These are phyloP conservation scores for Rhamnusium bicolor DNA, from an alignment of 2,888 invertebrate species.

Conservation along the genomic window DNA sequence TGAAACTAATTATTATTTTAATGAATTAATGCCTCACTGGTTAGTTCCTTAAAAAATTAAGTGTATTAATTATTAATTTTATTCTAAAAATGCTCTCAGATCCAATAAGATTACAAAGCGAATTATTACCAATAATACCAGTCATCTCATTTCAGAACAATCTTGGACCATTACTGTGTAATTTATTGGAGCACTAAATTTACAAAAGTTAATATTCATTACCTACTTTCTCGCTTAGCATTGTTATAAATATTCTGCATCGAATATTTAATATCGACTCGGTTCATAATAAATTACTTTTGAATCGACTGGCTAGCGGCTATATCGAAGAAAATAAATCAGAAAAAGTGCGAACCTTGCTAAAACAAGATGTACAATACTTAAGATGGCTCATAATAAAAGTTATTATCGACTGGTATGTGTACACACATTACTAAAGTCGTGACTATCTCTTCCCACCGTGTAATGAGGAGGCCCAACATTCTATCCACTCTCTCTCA, in stretches of 20 bases:
- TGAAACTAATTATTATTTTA: background rate
- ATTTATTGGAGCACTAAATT: constrained; percentile 47
- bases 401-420: constrained; percentile 70
- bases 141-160: constrained; percentile 40
- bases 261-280: constrained; percentile 51
- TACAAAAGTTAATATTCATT: constrained; percentile 55
- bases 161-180: constrained; percentile 32
- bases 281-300: constrained; percentile 24
- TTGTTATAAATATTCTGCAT: constrained; percentile 55
- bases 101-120: constrained; percentile 38
- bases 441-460: constrained; percentile 71
- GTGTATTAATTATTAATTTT: constrained; percentile 34
- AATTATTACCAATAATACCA: constrained; percentile 47
- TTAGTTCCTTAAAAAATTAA: constrained; percentile 4
- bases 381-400: constrained; percentile 68
- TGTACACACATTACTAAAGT: constrained; percentile 70
- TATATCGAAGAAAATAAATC: constrained; percentile 54
- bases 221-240: constrained; percentile 54
- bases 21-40: constrained; percentile 12
- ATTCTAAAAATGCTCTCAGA: constrained; percentile 33
- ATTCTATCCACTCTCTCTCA: constrained; percentile 54
- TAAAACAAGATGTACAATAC: constrained; percentile 69
- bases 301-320: constrained; percentile 45
- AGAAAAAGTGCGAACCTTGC: constrained; percentile 63
- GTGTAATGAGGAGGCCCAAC: constrained; percentile 70